Evolutionary conservation across 1,140 invertebrate genomes (phyloP).

Genomic region (Panagrolaimus sp.): DNA sequence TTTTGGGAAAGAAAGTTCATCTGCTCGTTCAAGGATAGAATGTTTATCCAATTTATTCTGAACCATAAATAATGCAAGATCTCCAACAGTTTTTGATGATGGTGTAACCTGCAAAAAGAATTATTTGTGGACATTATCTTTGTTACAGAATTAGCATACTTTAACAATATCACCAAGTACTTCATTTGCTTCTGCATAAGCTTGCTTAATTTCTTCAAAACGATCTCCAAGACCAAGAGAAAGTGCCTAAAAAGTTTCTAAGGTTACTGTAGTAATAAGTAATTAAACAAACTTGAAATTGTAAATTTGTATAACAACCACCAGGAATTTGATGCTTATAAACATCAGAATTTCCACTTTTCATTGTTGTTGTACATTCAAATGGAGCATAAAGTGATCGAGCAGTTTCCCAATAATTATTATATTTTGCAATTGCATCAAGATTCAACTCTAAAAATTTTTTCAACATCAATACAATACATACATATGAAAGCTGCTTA

Average conservation of each 20-base stretch:
- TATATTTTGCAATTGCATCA: constrained; percentile 68
- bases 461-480: too few relatives aligned
- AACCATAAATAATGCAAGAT: constrained; percentile 98
- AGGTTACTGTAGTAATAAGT: background rate
- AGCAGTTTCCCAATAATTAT: constrained; percentile 96
- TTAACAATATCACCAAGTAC: constrained; percentile 94
- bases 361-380: constrained; percentile 95
- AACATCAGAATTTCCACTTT: constrained; percentile 97
- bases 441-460: constrained; percentile 8
- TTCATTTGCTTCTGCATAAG: constrained; percentile 87
- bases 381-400: constrained; percentile 92
- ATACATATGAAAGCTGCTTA: constrained; percentile 69
- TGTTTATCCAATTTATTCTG: constrained; percentile 83
- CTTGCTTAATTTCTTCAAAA: constrained; percentile 87
- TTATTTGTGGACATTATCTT: too few relatives aligned
- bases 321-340: constrained; percentile 95
- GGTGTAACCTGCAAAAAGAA: constrained; percentile 70
- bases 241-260: constrained; percentile 64
- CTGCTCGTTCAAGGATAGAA: constrained; percentile 77
- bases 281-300: constrained; percentile 72
- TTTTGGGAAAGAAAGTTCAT: constrained; percentile 91
- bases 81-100: constrained; percentile 95
- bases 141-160: constrained; percentile 23
- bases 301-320: constrained; percentile 96
- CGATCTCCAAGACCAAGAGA: constrained; percentile 88